Percentiles rank a stretch among this genome's conserved stretches.
These are phyloP conservation scores for Neotoma lepida DNA, from an alignment of 2,113 vertebrate genomes.

Conservation along the genomic window DNA sequence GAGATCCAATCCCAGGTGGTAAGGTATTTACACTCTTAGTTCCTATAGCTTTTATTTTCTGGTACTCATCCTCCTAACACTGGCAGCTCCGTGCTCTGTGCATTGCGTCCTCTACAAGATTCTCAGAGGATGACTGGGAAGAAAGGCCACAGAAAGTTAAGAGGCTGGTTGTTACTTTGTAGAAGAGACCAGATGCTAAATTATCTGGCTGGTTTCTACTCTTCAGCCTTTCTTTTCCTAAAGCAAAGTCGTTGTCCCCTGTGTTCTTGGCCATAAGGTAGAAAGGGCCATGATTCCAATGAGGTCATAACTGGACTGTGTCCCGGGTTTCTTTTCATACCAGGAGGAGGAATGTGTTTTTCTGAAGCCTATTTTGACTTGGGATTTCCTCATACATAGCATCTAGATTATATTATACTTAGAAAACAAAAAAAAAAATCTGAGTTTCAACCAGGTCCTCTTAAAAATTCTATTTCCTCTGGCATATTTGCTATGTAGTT, in stretches of 20 bases:
- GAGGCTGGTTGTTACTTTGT: neutral
- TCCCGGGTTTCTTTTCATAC: neutral
- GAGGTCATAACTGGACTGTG: neutral
- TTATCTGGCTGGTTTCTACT: neutral
- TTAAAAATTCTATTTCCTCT: conserved; percentile 41
- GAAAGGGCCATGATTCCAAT: conserved; percentile 15
- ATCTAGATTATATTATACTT: conserved; percentile 10
- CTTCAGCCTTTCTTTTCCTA: conserved; percentile 2
- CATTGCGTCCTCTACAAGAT: neutral
- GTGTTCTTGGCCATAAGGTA: neutral
- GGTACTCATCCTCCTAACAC: neutral
- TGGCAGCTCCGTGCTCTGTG: neutral
- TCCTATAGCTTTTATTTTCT: neutral
- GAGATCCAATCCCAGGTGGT: neutral
- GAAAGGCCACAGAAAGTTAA: neutral
- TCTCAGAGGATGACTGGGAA: neutral
- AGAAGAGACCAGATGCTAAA: conserved; percentile 13
- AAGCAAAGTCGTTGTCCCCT: conserved; percentile 11
- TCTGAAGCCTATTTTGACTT: neutral
- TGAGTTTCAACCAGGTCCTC: neutral
- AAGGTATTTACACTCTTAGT: neutral
- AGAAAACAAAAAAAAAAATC: conserved; percentile 51
- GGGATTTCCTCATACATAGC: neutral
- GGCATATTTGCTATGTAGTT: neutral
- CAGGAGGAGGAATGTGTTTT: conserved; percentile 24